A percentile compares a stretch with the other conserved stretches of the same genome.
These are phyloP conservation scores for Diachrysia chrysitis DNA, from an alignment of 2,888 invertebrate genomes.

Conservation along the genomic window DNA sequence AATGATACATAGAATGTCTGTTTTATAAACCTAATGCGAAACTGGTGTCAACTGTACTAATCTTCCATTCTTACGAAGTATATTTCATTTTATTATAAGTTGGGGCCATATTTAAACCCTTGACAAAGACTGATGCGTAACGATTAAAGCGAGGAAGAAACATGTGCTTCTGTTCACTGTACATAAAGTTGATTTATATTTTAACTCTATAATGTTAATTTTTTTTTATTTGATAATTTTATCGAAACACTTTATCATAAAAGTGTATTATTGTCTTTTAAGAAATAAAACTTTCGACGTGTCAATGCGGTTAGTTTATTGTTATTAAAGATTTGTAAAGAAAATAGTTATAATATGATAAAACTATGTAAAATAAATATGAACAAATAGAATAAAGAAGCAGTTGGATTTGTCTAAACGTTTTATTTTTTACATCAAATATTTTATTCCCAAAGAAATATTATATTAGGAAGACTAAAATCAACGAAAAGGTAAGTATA, in stretches of 20 bases:
- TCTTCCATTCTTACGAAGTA: conserved; percentile 51
- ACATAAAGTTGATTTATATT: conserved; percentile 53
- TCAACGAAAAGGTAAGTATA: background rate
- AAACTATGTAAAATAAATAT: conserved; percentile 61
- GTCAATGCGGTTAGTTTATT: conserved; percentile 52
- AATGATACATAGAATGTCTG: conserved; percentile 30
- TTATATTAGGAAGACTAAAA: background rate
- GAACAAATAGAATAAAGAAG: conserved; percentile 73
- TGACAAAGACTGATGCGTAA: conserved; percentile 82
- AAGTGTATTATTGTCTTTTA: conserved; percentile 27
- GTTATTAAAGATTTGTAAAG: conserved; percentile 66
- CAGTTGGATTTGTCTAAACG: conserved; percentile 72
- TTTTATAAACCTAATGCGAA: conserved; percentile 38
- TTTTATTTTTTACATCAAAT: conserved; percentile 28
- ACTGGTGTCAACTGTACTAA: conserved; percentile 34
- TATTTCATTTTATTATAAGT: conserved; percentile 61
- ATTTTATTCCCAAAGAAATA: background rate
- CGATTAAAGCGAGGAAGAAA: conserved; percentile 58
- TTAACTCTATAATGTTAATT: conserved; percentile 33
- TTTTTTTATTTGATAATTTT: conserved; percentile 41
- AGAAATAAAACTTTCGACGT: conserved; percentile 50
- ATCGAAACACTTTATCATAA: conserved; percentile 26
- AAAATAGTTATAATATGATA: conserved; percentile 66
- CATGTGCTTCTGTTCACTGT: conserved; percentile 55
- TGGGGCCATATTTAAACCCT: conserved; percentile 71